phyloP scores from a whole-genome alignment of 2,113 vertebrate genomes.

The Corythaeola cristata region DNA sequence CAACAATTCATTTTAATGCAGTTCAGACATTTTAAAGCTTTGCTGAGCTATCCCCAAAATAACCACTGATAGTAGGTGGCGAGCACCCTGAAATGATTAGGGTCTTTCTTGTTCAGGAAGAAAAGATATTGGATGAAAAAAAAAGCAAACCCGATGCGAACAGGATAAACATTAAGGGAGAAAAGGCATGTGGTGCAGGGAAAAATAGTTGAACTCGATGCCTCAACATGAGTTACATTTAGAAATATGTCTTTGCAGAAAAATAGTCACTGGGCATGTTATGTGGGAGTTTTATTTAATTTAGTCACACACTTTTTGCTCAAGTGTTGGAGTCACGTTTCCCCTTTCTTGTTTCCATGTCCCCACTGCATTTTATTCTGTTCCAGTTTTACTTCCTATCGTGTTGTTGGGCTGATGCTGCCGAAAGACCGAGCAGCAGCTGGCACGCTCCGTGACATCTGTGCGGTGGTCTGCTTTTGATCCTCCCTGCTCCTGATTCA shows the following conservation, averaged over 20 bases:
- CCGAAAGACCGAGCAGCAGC: background rate
- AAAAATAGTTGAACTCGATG: background rate
- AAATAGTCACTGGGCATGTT: background rate
- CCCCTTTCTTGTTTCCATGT: background rate
- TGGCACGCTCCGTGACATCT: background rate
- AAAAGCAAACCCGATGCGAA: background rate
- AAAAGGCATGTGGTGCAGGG: background rate
- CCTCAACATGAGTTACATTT: background rate
- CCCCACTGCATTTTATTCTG: background rate
- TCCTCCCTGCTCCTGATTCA: background rate
- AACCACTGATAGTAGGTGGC: constrained; percentile 61
- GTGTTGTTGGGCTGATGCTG: rapidly evolving
- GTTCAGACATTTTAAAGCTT: constrained; percentile 56
- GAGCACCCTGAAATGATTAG: constrained; percentile 56
- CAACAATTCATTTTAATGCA: constrained; percentile 64
- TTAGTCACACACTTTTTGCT: background rate
- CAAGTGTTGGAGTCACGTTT: background rate
- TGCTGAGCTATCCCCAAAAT: constrained; percentile 49
- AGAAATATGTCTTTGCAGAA: background rate
- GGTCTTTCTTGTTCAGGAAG: background rate
- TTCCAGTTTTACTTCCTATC: background rate
- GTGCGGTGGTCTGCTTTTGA: background rate
- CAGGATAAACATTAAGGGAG: background rate
- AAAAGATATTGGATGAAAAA: background rate
- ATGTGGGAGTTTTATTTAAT: background rate